Evolutionary conservation across 1,140 invertebrate species (phyloP).

Genomic region (Nixonia krombeini): DNA sequence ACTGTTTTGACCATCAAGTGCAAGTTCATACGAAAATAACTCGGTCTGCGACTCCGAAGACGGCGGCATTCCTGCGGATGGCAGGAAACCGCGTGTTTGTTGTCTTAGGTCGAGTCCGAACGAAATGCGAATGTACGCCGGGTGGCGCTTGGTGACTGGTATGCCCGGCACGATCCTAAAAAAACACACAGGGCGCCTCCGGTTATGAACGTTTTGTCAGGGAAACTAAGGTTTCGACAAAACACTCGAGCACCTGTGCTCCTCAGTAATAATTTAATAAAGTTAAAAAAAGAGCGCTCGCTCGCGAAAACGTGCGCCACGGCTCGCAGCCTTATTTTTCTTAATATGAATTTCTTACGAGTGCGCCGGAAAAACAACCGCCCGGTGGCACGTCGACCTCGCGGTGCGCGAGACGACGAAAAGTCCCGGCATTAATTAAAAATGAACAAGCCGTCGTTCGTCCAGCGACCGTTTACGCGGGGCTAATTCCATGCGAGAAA

Average conservation of each 20-base stretch:
- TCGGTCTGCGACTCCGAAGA: constrained; percentile 21
- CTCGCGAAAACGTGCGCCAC: constrained; percentile 24
- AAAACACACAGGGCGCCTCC: constrained; percentile 62
- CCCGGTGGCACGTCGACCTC: no score
- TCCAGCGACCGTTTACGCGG: no score
- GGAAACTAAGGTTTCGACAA: constrained; percentile 61
- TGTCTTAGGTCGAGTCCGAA: constrained; percentile 63
- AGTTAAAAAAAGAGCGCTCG: constrained; percentile 29
- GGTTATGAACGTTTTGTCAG: constrained; percentile 63
- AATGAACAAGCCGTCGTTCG: background rate
- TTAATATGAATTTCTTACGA: constrained; percentile 18
- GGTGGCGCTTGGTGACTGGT: constrained; percentile 51
- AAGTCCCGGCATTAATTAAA: no score
- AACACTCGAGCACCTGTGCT: constrained; percentile 55
- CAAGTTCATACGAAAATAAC: constrained; percentile 30
- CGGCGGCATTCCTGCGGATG: constrained; percentile 37
- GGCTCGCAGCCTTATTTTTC: constrained; percentile 38
- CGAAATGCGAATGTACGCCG: constrained; percentile 58
- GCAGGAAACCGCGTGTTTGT: constrained; percentile 61
- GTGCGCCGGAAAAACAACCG: no score
- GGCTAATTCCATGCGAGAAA: no score
- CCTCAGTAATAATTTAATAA: constrained; percentile 48
- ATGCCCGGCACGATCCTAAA: constrained; percentile 62
- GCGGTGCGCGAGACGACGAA: no score
- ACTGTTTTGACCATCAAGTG: constrained; percentile 4